Base-by-base conservation (phyloP, 2,797 vertebrate species). In the Bradypodion pumilum region DNA sequence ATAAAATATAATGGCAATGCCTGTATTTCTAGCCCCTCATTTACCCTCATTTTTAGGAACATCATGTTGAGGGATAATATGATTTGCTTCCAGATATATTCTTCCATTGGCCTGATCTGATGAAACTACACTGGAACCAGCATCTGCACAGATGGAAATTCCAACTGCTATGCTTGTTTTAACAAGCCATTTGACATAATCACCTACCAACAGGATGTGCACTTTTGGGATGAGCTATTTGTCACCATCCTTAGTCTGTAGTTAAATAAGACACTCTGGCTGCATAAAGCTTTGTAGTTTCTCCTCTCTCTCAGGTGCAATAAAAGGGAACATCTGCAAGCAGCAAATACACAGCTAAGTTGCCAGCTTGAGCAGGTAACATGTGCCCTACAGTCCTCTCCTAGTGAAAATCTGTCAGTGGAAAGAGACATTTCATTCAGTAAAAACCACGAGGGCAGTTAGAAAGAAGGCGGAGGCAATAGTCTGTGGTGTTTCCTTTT, bases 241-340 rank as follows among this genome's bases (percentile, higher is more conserved):
- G 81, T 93, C 90, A 91, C 66, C 90, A 87, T 86, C 85, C 88
- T 87, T 86, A 88, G 84, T 86, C 86, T 86, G 85, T 40, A 81
- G 80, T 84, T 86, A 85, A 87, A 8, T 80, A 82, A 80, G 77
- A 65, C 0, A 40, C 69, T 9, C 1, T 0, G n/a, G 21, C 15
- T 84, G 7, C 7, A 9, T 7, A 16, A n/a, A 35, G 0, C 12
- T 0, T 44, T 84, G 2, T 1, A 81, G 19, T 2, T 0, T 2
- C 0, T 23, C 25, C 78, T 84, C 21, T 56, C 66, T 8, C 76
- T 35, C n/a, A 73, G 59, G 46, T 42, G 15, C 46, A 78, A 74
- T 27, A 49, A 72, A 70, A 52, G 40, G 44, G 37, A 42, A 66
- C 73, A 1, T 2, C 62, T 70, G 52, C 29, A 63, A 68, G 63